These are phyloP conservation scores for Sphecodes monilicornis DNA, from an alignment of 2,888 invertebrate species.

Conservation along the genomic window DNA sequence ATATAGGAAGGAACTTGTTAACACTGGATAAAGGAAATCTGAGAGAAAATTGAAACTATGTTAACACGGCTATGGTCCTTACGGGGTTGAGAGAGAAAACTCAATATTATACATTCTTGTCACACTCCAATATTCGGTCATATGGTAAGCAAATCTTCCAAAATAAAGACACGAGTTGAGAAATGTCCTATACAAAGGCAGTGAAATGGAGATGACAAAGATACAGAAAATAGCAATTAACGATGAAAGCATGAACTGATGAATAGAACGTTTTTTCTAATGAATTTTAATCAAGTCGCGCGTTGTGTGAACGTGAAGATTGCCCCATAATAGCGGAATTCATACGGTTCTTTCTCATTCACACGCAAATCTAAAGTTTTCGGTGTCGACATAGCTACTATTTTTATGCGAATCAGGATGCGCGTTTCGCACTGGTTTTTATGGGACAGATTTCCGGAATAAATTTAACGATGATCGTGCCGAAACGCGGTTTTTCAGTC, in stretches of 20 bases:
- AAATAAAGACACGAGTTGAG: not conserved
- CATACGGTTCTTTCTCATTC: constrained; percentile 12
- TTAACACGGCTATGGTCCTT: not conserved
- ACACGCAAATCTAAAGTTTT: not conserved
- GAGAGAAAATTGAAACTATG: too few species aligned
- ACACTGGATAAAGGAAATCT: not conserved
- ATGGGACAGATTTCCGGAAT: not conserved
- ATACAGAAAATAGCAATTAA: not conserved
- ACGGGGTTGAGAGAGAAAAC: not conserved
- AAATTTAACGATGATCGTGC: constrained; percentile 3
- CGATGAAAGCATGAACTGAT: not conserved
- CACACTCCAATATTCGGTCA: not conserved
- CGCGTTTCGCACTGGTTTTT: constrained; percentile 2
- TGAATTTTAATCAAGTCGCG: not conserved
- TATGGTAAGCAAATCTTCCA: not conserved
- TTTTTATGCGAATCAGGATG: not conserved
- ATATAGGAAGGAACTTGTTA: not conserved
- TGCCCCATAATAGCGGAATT: not conserved
- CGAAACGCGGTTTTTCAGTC: not conserved
- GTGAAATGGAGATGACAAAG: not conserved
- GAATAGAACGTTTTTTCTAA: constrained; percentile 1
- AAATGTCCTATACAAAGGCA: not conserved
- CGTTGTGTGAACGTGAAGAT: not conserved
- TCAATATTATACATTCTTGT: not conserved
- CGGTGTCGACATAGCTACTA: not conserved